These are phyloP conservation scores for Hesperia comma DNA, from an alignment of 2,888 invertebrate genomes.

Conservation along the genomic window DNA sequence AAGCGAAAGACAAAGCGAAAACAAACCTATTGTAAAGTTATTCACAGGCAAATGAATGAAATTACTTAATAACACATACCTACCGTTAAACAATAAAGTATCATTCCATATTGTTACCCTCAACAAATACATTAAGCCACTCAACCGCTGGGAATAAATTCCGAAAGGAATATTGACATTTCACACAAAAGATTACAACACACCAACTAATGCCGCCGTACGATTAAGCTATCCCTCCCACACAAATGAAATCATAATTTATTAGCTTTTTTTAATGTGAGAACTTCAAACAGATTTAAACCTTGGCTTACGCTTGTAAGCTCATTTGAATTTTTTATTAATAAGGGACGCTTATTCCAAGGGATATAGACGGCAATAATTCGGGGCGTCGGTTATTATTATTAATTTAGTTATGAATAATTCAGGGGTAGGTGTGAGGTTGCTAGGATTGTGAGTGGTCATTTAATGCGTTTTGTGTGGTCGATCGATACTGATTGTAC, in stretches of 20 bases:
- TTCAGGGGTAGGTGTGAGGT: conserved; percentile 58
- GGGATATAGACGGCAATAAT: conserved; percentile 49
- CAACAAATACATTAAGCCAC: conserved; percentile 21
- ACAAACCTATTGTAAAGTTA: neutral
- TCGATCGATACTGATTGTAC: neutral
- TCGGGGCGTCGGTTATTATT: conserved; percentile 62
- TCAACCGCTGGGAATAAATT: conserved; percentile 19
- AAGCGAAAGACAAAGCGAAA: too few species aligned
- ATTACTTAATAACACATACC: neutral
- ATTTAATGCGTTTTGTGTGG: conserved; percentile 22
- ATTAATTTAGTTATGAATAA: conserved; percentile 79
- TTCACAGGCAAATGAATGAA: conserved; percentile 1
- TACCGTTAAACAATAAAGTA: conserved; percentile 7
- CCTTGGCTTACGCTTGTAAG: conserved; percentile 71
- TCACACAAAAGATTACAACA: conserved; percentile 58
- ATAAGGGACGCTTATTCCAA: conserved; percentile 59
- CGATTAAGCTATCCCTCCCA: conserved; percentile 54
- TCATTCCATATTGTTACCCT: conserved; percentile 7
- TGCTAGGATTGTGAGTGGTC: conserved; percentile 37
- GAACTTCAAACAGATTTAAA: conserved; percentile 75
- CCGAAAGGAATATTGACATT: conserved; percentile 56
- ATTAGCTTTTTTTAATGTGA: conserved; percentile 63
- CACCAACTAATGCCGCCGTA: conserved; percentile 36
- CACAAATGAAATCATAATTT: conserved; percentile 54
- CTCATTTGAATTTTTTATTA: conserved; percentile 82